Evolutionary conservation across 2,888 invertebrate species (phyloP), one percentile per base, ranked within the genome.

Genomic region (Dynastes grantii): DNA sequence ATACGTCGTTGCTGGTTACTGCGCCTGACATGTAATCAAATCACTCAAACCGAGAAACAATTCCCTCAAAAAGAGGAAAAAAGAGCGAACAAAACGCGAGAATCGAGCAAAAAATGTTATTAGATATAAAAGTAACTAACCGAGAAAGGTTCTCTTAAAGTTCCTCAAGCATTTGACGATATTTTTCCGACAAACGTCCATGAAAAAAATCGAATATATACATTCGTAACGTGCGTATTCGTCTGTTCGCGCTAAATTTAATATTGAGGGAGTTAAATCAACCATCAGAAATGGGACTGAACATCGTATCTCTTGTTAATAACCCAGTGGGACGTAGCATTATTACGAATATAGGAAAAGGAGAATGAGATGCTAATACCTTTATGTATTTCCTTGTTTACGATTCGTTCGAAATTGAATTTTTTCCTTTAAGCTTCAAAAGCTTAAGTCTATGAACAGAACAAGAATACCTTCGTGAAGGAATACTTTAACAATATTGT

Each of bases 211-310:
- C 8, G 45, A 11, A 45, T 45, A 45, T 45, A 45, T 45, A 45
- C 45, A 45, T 8, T 11, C 45, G 11, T 11, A 45, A 11, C 0
- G 32, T 37, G 0, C n/a, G 22, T n/a, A n/a, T 55, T 22, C 55
- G n/a, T 55, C 13, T n/a, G n/a, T 55, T 55, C 55, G 3, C 55
- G 13, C 55, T 55, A 55, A 55, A 55, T 55, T 55, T n/a, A 22
- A 55, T 55, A 4, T 55, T 5, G 55, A 53, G 53, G 53, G 55
- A 55, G 55, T n/a, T 55, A 55, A 55, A 55, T 55, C 55, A 55
- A 16, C 55, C 55, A 13, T 55, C 22, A 55, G 55, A 55, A 53
- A n/a, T 53, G 13, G 53, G 53, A 53, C 9, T 53, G 53, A 53
- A 53, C 11, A 53, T 53, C 53, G n/a, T 53, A 53, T n/a, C 22